Conservation (phyloP, 2,797 vertebrate genomes). For the Loriculus beryllinus region DNA sequence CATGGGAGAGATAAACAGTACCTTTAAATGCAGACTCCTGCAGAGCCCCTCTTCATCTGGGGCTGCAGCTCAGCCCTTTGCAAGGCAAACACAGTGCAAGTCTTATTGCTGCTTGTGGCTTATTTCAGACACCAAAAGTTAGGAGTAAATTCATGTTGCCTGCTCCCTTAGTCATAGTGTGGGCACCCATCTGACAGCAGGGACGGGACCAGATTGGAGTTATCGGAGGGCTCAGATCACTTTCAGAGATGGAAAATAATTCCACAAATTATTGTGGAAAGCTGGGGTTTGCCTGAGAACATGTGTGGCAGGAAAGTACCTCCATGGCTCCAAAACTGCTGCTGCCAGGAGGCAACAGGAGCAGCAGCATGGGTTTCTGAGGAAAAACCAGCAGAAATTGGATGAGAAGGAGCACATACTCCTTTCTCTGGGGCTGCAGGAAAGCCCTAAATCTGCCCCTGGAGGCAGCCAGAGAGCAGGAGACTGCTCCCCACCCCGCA, state of each 20-base stretch:
- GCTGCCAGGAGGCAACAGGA: background rate
- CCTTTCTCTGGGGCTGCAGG: background rate
- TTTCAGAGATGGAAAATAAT: background rate
- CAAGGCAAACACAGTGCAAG: background rate
- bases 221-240: background rate
- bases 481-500: background rate
- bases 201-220: background rate
- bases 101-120: background rate
- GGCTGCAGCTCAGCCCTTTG: background rate
- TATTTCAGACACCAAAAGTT: background rate
- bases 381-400: background rate
- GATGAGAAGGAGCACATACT: background rate
- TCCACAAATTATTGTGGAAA: no score
- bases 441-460: background rate
- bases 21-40: background rate
- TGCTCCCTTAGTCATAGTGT: background rate
- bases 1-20: background rate
- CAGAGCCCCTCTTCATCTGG: background rate
- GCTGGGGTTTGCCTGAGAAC: background rate
- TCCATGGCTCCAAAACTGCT: background rate
- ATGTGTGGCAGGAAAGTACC: background rate
- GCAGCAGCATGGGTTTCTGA: background rate
- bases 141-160: background rate
- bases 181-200: accelerated
- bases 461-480: background rate